A percentile compares a stretch with the other conserved stretches of the same genome.
phyloP scores from a whole-genome alignment of 2,888 invertebrate species.

The Cerastoderma edule region DNA sequence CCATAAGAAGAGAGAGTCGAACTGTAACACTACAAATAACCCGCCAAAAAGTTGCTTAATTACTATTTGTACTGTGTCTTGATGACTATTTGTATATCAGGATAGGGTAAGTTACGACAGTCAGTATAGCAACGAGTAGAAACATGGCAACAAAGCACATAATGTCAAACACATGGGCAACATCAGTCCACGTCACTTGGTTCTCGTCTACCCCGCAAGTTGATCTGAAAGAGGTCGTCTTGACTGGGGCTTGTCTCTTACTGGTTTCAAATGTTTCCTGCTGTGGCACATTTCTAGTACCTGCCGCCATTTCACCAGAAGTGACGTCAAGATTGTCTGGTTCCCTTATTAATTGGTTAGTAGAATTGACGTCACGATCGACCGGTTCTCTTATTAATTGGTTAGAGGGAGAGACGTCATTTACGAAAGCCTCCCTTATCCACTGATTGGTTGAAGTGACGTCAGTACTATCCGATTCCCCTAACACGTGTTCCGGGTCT shows the following conservation, averaged over 20 bases:
- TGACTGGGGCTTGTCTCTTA: not conserved
- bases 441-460: not conserved
- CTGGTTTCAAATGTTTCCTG: constrained; percentile 4
- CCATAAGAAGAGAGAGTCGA: too few relatives aligned
- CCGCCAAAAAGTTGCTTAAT: too few relatives aligned
- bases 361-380: not conserved
- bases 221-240: constrained; percentile 10
- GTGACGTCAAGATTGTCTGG: not conserved
- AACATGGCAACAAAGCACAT: not conserved
- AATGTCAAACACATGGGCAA: not conserved
- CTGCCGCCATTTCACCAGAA: constrained; percentile 1
- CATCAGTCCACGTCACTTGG: constrained; percentile 11
- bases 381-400: constrained; percentile 1
- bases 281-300: too few relatives aligned
- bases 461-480: not conserved
- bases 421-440: not conserved
- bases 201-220: constrained; percentile 16
- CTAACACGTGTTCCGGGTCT: not conserved
- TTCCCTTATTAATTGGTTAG: not conserved
- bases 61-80: too few relatives aligned
- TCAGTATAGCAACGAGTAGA: not conserved
- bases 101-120: too few relatives aligned
- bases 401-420: constrained; percentile 4
- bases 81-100: too few relatives aligned
- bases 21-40: too few relatives aligned